Evolutionary conservation across 2,113 vertebrate genomes (phyloP).

Genomic region (Phaethornis superciliosus): DNA sequence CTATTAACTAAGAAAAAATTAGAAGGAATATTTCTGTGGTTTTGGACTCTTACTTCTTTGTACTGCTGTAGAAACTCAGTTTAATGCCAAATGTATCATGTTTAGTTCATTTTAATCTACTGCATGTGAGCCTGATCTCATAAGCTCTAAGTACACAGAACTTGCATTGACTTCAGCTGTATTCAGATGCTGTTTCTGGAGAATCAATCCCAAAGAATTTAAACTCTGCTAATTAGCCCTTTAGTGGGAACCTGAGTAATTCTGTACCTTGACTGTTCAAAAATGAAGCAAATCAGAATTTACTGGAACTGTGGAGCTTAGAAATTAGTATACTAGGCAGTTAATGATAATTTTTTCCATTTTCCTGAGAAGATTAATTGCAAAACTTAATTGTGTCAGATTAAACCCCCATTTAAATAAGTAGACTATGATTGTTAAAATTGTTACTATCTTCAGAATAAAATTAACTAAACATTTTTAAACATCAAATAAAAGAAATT

Average conservation of each 20-base stretch:
- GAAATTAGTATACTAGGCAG: slow-evolving; percentile 64
- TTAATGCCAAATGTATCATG: slow-evolving; percentile 54
- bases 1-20: slow-evolving; percentile 68
- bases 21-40: slow-evolving; percentile 33
- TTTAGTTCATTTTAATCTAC: slow-evolving; percentile 48
- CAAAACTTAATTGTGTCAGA: slow-evolving; percentile 75
- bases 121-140: slow-evolving; percentile 42
- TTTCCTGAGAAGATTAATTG: slow-evolving; percentile 76
- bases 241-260: slow-evolving; percentile 62
- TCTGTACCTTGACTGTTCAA: slow-evolving; percentile 69
- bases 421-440: slow-evolving; percentile 72
- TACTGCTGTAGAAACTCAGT: slow-evolving; percentile 18
- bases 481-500: slow-evolving; percentile 50
- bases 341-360: slow-evolving; percentile 76
- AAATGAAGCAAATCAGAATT: slow-evolving; percentile 72
- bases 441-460: slow-evolving; percentile 68
- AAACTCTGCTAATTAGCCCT: slow-evolving; percentile 69
- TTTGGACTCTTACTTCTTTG: slow-evolving; percentile 17
- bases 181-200: not conserved
- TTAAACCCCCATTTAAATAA: slow-evolving; percentile 78
- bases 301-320: slow-evolving; percentile 63
- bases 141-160: slow-evolving; percentile 58
- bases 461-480: slow-evolving; percentile 65
- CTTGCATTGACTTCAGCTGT: slow-evolving; percentile 46
- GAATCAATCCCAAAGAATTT: slow-evolving; percentile 63